Percentiles rank a stretch among this genome's conserved stretches.
Evolutionary conservation across 2,797 vertebrate genomes (phyloP).

Genomic region (Crocodylus rhombifer): DNA sequence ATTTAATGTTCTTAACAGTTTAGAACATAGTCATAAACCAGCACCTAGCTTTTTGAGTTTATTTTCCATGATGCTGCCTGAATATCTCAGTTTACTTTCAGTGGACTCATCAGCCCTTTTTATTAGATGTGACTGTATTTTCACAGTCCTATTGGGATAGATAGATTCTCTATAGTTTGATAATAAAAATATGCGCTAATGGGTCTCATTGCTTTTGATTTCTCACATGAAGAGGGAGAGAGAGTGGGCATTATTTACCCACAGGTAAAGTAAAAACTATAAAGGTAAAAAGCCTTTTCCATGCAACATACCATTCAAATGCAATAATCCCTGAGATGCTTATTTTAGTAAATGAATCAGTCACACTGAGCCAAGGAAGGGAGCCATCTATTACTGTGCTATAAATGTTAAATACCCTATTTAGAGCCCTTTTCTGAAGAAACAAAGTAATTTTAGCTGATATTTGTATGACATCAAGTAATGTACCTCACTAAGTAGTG

Average conservation of each 20-base stretch:
- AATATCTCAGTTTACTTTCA: slow-evolving; percentile 28
- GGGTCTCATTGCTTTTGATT: slow-evolving; percentile 65
- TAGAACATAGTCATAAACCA: slow-evolving; percentile 40
- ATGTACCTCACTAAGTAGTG: slow-evolving; percentile 70
- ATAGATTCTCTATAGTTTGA: slow-evolving; percentile 67
- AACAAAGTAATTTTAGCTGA: slow-evolving; percentile 74
- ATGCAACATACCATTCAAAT: slow-evolving; percentile 70
- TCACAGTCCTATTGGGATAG: slow-evolving; percentile 68
- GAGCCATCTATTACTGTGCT: slow-evolving; percentile 62
- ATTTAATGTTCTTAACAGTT: slow-evolving; percentile 65
- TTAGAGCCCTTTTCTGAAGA: slow-evolving; percentile 75
- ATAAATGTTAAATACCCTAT: slow-evolving; percentile 78
- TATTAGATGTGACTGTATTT: slow-evolving; percentile 60
- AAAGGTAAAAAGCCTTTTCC: slow-evolving; percentile 76
- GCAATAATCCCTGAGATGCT: slow-evolving; percentile 73
- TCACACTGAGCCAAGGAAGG: slow-evolving; percentile 61
- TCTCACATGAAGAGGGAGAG: slow-evolving; percentile 54
- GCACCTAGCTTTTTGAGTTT: slow-evolving; percentile 30
- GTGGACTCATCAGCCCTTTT: slow-evolving; percentile 57
- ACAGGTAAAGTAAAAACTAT: slow-evolving; percentile 76
- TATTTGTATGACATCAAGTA: slow-evolving; percentile 69
- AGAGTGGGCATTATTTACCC: slow-evolving; percentile 68
- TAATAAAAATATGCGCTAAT: slow-evolving; percentile 72
- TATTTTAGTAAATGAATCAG: slow-evolving; percentile 82
- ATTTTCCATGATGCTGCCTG: slow-evolving; percentile 47